Conservation (phyloP, 2,888 invertebrate species). For the Acanthococcus lagerstroemiae region DNA sequence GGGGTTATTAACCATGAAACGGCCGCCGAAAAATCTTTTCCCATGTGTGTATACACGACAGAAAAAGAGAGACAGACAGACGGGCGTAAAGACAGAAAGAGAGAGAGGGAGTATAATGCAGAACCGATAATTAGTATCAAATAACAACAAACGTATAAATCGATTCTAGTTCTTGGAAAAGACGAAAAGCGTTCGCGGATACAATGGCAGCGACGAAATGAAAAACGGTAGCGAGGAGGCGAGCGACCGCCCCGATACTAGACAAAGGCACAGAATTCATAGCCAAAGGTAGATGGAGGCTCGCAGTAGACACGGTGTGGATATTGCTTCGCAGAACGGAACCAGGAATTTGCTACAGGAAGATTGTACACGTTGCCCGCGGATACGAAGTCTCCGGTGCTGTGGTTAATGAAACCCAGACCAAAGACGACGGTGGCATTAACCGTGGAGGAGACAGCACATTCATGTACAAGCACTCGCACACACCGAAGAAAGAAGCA, state of each 20-base stretch:
- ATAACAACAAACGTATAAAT: slow-evolving; percentile 4
- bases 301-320: not conserved
- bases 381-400: slow-evolving; percentile 12
- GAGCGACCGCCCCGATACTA: not conserved
- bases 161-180: slow-evolving; percentile 22
- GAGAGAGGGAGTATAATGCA: no score
- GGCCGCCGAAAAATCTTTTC: not conserved
- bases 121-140: slow-evolving; percentile 14
- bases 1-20: not conserved
- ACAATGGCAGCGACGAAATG: not conserved
- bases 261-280: no score
- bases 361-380: slow-evolving; percentile 22
- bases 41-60: not conserved
- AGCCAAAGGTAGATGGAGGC: no score
- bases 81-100: no score
- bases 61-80: not conserved
- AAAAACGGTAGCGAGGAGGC: not conserved
- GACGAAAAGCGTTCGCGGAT: no score
- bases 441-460: no score
- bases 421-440: slow-evolving; percentile 22
- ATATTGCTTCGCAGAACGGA: slow-evolving; percentile 15
- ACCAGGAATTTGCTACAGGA: slow-evolving; percentile 28
- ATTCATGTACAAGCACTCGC: no score
- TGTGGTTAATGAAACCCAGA: not conserved
- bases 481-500: no score